phyloP scores from a whole-genome alignment of 2,113 vertebrate species.

The Phalacrocorax pelagicus region DNA sequence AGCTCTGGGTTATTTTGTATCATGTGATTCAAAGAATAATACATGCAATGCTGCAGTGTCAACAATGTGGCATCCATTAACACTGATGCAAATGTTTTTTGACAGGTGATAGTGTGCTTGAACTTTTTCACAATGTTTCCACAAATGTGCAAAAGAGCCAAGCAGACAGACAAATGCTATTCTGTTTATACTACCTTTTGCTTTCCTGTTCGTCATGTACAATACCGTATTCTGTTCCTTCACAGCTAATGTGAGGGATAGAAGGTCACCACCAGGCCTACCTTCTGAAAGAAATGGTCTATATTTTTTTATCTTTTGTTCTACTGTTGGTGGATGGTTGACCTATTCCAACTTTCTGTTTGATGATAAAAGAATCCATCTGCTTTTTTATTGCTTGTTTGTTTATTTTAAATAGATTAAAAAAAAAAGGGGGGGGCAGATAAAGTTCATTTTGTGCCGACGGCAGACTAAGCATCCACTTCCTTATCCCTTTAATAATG shows the following conservation, averaged over 20 bases:
- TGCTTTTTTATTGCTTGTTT: background rate
- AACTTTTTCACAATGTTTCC: background rate
- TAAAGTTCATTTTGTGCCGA: constrained; percentile 32
- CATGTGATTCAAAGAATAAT: background rate
- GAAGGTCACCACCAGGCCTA: background rate
- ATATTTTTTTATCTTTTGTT: background rate
- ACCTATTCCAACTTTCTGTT: background rate
- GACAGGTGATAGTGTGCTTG: constrained; percentile 4
- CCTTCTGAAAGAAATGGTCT: background rate
- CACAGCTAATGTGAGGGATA: background rate
- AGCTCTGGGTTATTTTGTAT: background rate
- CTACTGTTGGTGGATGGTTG: background rate
- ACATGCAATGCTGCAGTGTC: background rate
- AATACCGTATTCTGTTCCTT: background rate
- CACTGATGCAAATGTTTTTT: constrained; percentile 38
- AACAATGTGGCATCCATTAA: constrained; percentile 13
- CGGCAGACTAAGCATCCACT: constrained; percentile 20
- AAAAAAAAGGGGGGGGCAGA: background rate
- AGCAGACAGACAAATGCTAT: background rate
- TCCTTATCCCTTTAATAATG: constrained; percentile 27
- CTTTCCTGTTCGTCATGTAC: background rate
- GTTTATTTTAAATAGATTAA: background rate
- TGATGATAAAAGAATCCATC: background rate
- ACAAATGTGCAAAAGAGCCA: background rate
- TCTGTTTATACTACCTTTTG: background rate